Evolutionary conservation across 1,140 invertebrate genomes (phyloP), one percentile per base, ranked within the genome.

Genomic region (Zaprionus lachaisei): DNA sequence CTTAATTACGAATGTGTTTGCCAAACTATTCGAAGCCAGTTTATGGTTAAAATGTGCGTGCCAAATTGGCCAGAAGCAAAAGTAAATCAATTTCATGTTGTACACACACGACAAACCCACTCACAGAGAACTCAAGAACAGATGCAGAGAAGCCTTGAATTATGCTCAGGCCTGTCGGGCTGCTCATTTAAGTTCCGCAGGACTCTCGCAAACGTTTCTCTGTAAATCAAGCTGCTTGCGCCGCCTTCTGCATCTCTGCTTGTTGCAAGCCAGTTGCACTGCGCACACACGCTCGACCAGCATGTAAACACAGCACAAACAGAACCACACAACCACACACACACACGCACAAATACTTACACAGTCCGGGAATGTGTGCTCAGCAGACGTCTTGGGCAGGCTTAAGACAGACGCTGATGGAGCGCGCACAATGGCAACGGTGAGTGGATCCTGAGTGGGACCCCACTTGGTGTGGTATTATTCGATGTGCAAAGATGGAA

Each of bases 11-110:
- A 80, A 37, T 75, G 72, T 69, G 76, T 66, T 69, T 70, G 81
- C 67, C 67, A 76, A 69, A 62, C 62, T 81, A 66, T 69, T 69
- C 44, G 65, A 77, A 65, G 67, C 56, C 67, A 57, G 69, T 61
- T 57, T 41, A 41, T 76, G 83, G 75, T 37, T 68, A 79, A 81
- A 85, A 70, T 77, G 65, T 72, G 69, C 80, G 83, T 77, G 79
- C 72, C 80, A 77, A 86, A 87, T 83, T 80, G 83, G 76, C 80
- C 77, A 76, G 51, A 70, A 80, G 80, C 69, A 65, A 66, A 72
- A 74, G 80, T 83, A 86, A 86, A 87, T 86, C 83, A 80, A 87
- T 77, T 83, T 67, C 56, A 67, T 80, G 69, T 80, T 72, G 57
- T 65, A 55, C 58, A 58, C 70, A 72, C 63, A 68, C 55, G 55